These are phyloP conservation scores for Helicoverpa armigera DNA, from an alignment of 1,140 invertebrate genomes.

Conservation along the genomic window DNA sequence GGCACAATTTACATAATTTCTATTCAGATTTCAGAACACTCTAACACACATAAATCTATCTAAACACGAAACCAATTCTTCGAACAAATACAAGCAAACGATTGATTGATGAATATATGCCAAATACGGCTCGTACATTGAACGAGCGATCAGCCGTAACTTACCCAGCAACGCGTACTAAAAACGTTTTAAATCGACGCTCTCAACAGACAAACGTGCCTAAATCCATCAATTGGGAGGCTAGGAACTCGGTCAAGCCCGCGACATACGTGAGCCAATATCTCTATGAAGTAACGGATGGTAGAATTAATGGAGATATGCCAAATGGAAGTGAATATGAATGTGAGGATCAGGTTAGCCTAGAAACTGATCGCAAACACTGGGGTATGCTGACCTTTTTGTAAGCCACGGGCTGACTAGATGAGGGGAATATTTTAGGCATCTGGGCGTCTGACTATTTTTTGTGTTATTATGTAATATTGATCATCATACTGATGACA, in stretches of 20 bases:
- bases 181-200: constrained; percentile 34
- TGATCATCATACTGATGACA: too few species aligned
- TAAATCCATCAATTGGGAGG: constrained; percentile 18
- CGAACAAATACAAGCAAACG: background rate
- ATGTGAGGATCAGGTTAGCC: background rate
- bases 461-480: too few species aligned
- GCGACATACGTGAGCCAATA: constrained; percentile 36
- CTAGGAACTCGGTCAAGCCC: constrained; percentile 24
- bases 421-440: too few species aligned
- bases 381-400: background rate
- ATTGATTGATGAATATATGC: constrained; percentile 11
- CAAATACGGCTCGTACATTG: background rate
- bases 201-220: constrained; percentile 10
- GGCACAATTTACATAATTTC: background rate
- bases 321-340: background rate
- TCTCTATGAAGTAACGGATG: constrained; percentile 20
- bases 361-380: background rate
- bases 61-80: background rate
- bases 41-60: background rate
- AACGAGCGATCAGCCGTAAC: background rate
- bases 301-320: constrained; percentile 16
- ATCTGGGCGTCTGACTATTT: too few species aligned
- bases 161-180: constrained; percentile 1
- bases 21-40: background rate
- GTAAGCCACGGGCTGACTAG: too few species aligned